Percentiles rank a stretch among this genome's conserved stretches.
Evolutionary conservation across 2,888 invertebrate genomes (phyloP).

Genomic region (Blera fallax): DNA sequence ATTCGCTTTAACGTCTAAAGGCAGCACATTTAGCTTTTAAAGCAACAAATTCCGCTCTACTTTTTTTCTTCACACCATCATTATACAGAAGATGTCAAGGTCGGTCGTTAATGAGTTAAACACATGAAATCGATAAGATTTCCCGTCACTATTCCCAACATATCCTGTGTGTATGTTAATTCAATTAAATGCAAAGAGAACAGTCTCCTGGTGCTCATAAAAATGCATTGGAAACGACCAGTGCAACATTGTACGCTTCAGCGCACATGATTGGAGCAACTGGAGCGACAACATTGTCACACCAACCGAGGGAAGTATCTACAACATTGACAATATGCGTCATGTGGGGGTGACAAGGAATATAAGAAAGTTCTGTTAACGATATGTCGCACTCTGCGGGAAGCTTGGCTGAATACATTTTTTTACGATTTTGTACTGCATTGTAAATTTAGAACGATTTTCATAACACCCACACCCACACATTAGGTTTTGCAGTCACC

Average conservation of each 20-base stretch:
- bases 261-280: constrained; percentile 8
- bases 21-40: constrained; percentile 19
- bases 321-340: constrained; percentile 15
- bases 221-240: constrained; percentile 30
- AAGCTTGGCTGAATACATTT: background rate
- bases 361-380: constrained; percentile 7
- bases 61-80: background rate
- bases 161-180: constrained; percentile 22
- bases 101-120: constrained; percentile 15
- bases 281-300: background rate
- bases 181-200: constrained; percentile 35
- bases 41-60: constrained; percentile 11
- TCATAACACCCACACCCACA: constrained; percentile 35
- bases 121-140: constrained; percentile 35
- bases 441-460: constrained; percentile 1
- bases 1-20: constrained; percentile 25
- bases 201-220: background rate
- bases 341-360: background rate
- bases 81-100: constrained; percentile 22
- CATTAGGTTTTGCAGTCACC: constrained; percentile 3
- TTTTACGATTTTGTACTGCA: background rate
- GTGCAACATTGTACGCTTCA: constrained; percentile 35
- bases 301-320: background rate
- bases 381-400: constrained; percentile 3
- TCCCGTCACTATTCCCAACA: background rate